These are phyloP conservation scores for Oncopeltus fasciatus DNA, from an alignment of 1,140 invertebrate genomes.

Conservation along the genomic window DNA sequence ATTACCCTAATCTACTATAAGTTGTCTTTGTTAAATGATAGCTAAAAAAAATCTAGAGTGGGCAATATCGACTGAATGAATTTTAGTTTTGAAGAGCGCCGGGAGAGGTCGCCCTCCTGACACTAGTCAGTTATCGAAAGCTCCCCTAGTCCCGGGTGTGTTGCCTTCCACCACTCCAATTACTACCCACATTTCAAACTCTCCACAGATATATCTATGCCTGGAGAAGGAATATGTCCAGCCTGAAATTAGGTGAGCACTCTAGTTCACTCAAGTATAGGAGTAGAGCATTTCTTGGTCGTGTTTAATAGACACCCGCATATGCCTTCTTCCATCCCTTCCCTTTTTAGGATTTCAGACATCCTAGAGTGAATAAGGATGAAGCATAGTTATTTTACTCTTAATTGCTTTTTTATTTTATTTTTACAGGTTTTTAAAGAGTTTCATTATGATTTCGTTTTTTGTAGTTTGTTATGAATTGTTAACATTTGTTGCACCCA, in stretches of 20 bases:
- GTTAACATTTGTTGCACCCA: too few species aligned
- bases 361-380: background rate
- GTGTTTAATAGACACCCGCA: background rate
- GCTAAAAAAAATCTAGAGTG: background rate
- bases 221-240: slow-evolving; percentile 39
- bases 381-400: background rate
- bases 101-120: background rate
- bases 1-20: too few species aligned
- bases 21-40: background rate
- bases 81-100: background rate
- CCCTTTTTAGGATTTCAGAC: background rate
- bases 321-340: background rate
- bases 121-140: background rate
- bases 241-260: slow-evolving; percentile 48
- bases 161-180: background rate
- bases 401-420: slow-evolving; percentile 1
- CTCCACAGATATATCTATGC: slow-evolving; percentile 17
- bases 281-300: background rate
- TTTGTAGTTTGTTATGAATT: too few species aligned
- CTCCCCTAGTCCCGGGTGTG: slow-evolving; percentile 1
- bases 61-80: background rate
- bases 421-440: too few species aligned
- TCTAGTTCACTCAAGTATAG: background rate
- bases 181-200: background rate
- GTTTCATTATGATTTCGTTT: too few species aligned